phyloP scores from a whole-genome alignment of 2,888 invertebrate species.

The Ferrisia virgata region DNA sequence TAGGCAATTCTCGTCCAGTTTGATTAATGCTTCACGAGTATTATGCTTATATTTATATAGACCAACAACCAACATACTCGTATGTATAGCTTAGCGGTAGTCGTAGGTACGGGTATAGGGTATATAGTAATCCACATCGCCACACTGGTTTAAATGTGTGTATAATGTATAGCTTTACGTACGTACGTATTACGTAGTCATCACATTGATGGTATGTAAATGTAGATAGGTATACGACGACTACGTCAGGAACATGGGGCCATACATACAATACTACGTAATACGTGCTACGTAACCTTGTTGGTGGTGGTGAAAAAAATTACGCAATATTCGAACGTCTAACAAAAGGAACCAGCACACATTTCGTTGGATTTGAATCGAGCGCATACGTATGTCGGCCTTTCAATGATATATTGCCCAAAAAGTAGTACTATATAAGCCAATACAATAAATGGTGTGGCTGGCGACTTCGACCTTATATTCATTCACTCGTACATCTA shows the following conservation, averaged over 20 bases:
- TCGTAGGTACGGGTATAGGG: neutral
- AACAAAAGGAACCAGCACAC: neutral
- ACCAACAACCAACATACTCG: too few relatives aligned
- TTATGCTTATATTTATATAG: too few relatives aligned
- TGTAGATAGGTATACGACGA: neutral
- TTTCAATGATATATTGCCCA: constrained; percentile 21
- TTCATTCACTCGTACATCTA: neutral
- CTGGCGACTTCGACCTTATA: too few relatives aligned
- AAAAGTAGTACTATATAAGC: too few relatives aligned
- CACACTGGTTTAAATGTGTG: too few relatives aligned
- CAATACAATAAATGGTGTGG: constrained; percentile 18
- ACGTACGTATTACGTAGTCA: too few relatives aligned
- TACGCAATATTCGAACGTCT: neutral
- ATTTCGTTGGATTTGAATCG: neutral
- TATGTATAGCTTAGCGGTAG: neutral
- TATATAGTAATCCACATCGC: neutral
- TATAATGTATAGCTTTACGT: too few relatives aligned
- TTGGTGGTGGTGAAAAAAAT: neutral
- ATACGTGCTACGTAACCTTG: neutral
- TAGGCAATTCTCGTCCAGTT: neutral
- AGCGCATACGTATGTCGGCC: constrained; percentile 26
- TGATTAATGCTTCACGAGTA: neutral
- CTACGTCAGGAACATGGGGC: neutral
- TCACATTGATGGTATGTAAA: neutral
- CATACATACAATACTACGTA: too few relatives aligned